Conservation (phyloP, 2,888 invertebrate genomes). For the Boloria selene region DNA sequence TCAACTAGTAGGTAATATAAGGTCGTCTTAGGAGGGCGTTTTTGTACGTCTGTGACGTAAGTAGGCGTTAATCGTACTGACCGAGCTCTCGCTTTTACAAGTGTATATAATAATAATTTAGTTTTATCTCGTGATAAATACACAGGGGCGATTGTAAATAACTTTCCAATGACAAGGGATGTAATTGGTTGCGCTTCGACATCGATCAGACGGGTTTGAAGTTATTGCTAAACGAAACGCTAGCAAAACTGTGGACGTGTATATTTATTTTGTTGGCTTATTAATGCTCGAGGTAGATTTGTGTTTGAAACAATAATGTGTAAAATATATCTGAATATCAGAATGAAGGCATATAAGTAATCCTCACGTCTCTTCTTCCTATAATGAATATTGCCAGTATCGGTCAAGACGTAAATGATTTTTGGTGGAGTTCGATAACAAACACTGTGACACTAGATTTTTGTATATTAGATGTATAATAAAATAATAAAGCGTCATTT, state of each 20-base stretch:
- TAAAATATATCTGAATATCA: no score
- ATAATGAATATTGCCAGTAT: no score
- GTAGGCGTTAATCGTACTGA: conserved; percentile 33
- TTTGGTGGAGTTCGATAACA: no score
- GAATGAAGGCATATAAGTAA: no score
- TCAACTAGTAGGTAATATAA: conserved; percentile 25
- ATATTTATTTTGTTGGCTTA: conserved; percentile 35
- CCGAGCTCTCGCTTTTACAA: conserved; percentile 38
- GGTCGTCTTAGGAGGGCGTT: conserved; percentile 34
- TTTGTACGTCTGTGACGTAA: conserved; percentile 31
- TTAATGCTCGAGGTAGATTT: conserved; percentile 15
- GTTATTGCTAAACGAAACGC: conserved; percentile 53
- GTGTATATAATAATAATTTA: conserved; percentile 56
- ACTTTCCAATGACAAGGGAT: conserved; percentile 64
- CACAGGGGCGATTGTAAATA: conserved; percentile 66
- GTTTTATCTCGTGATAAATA: conserved; percentile 64
- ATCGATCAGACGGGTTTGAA: conserved; percentile 54
- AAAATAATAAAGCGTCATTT: no score
- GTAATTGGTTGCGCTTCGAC: conserved; percentile 68
- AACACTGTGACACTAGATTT: no score
- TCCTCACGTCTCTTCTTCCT: no score
- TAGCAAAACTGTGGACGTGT: conserved; percentile 43
- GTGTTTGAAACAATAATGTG: not conserved
- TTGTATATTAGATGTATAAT: no score
- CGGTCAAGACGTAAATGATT: no score